Evolutionary conservation across 2,888 invertebrate genomes (phyloP).

Genomic region (Bedellia somnulentella): DNA sequence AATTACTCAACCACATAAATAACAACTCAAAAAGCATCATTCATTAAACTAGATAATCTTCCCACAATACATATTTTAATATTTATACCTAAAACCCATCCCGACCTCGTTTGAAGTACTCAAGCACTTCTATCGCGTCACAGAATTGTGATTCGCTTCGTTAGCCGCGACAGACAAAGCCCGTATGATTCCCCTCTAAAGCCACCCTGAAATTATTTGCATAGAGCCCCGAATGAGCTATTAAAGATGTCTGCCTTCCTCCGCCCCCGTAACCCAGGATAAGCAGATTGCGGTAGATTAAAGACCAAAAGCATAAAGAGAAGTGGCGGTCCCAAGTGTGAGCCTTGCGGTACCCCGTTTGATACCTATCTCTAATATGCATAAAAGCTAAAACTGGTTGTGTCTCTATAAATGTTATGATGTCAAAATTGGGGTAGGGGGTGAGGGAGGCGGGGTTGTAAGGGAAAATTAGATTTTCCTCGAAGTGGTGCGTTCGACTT

Average conservation of each 20-base stretch:
- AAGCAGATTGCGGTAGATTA: constrained; percentile 61
- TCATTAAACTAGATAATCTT: too few species aligned
- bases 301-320: constrained; percentile 54
- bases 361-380: constrained; percentile 32
- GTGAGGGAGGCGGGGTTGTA: constrained; percentile 29
- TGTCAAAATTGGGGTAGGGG: constrained; percentile 23
- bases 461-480: constrained; percentile 56
- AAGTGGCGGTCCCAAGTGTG: constrained; percentile 22
- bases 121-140: constrained; percentile 47
- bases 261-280: constrained; percentile 33
- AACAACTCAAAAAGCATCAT: too few species aligned
- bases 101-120: constrained; percentile 40
- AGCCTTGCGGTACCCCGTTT: constrained; percentile 31
- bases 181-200: constrained; percentile 42
- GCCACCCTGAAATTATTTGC: constrained; percentile 52
- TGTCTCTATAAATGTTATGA: constrained; percentile 36
- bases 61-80: constrained; percentile 48
- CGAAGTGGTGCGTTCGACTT: constrained; percentile 41
- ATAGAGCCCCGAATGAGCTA: constrained; percentile 60
- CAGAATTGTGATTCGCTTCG: constrained; percentile 52
- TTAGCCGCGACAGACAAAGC: constrained; percentile 55
- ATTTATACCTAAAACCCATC: constrained; percentile 48
- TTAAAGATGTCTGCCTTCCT: constrained; percentile 51
- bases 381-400: constrained; percentile 41
- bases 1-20: too few species aligned